Evolutionary conservation across 1,140 invertebrate genomes (phyloP), one percentile per base, ranked within the genome.

Genomic region (Hermetia illucens): DNA sequence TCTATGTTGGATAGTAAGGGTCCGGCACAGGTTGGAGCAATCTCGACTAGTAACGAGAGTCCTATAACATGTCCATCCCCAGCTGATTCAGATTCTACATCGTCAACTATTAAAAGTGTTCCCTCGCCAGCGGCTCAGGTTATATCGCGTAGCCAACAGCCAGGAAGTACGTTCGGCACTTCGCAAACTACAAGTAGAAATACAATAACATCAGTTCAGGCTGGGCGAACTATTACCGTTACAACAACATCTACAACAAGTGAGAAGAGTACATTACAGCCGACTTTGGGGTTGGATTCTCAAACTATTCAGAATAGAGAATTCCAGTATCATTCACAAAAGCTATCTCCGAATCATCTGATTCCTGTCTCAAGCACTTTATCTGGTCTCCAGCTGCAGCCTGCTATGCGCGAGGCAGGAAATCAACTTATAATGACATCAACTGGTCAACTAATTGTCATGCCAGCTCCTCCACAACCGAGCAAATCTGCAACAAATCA

Each of bases 181-280:
- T 13, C 20, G 30, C 9, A 61, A 49, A 52, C 53, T 2, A 62
- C 77, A 8, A 76, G 77, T 33, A 72, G 77, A 44, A 81, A 82
- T 45, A 82, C 79, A 0, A 77, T 82, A 21, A 82, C 81, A 1
- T 82, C 79, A 13, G 79, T 82, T 4, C 55, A 82, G 30, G 77
- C 80, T 9, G 80, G 80, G 16, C 69, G 74, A 55, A 71, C 79
- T 1, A 79, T 80, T 44, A 82, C 80, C 1, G 74, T 74, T 3
- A 80, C 76, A 0, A 75, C 80, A 3, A 77, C 81, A 5, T 71
- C n/a, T n/a, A n/a, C n/a, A n/a, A n/a, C n/a, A n/a, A n/a, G n/a
- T n/a, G n/a, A n/a, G n/a, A n/a, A n/a, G n/a, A n/a, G n/a, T n/a
- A n/a, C n/a, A n/a, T n/a, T n/a, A n/a, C n/a, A n/a, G n/a, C n/a